These are phyloP conservation scores for Ibycter americanus DNA, from an alignment of 2,797 vertebrate species.

Conservation along the genomic window DNA sequence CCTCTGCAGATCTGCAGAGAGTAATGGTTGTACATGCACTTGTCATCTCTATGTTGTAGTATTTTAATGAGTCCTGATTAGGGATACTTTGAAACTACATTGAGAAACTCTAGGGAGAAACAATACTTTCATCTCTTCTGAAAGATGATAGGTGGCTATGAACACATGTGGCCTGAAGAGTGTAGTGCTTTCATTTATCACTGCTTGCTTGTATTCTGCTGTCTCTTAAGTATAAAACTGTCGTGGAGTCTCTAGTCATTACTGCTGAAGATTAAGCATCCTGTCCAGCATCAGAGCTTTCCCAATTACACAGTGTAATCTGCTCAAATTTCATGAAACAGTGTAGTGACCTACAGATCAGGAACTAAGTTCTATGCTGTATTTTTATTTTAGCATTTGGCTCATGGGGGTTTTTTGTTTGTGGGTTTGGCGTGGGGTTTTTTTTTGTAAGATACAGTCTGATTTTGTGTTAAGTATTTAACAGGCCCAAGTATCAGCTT, in stretches of 20 bases:
- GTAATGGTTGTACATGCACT: background rate
- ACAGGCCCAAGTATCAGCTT: background rate
- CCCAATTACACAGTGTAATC: background rate
- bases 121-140: background rate
- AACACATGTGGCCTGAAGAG: background rate
- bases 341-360: background rate
- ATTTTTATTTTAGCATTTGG: background rate
- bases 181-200: background rate
- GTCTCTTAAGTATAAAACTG: background rate
- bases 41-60: background rate
- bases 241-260: background rate
- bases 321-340: background rate
- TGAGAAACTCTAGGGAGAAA: background rate
- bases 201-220: background rate
- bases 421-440: background rate
- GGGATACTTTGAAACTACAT: background rate
- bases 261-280: background rate
- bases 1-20: background rate
- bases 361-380: background rate
- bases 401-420: background rate
- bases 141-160: background rate
- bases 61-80: background rate
- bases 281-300: background rate
- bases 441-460: background rate
- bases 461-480: background rate